Conservation (phyloP, 2,113 vertebrate genomes). For the Anguilla japonica region DNA sequence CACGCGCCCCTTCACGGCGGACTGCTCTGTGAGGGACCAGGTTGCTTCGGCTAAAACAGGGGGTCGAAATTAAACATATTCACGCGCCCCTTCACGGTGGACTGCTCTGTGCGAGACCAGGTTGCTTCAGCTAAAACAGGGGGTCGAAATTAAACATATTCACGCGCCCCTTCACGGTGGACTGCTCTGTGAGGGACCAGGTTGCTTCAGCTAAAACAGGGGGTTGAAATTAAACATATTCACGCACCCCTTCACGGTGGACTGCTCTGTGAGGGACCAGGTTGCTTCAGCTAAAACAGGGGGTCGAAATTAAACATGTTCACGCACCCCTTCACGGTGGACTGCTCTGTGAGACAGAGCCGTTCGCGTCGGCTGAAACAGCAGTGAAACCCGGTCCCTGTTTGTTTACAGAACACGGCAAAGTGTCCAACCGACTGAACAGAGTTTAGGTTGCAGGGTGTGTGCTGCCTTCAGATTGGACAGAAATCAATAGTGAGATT, state of each 20-base stretch:
- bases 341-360: not conserved
- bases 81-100: not conserved
- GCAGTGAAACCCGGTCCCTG: not conserved
- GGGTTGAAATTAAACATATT: too few relatives aligned
- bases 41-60: too few relatives aligned
- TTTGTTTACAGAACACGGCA: not conserved
- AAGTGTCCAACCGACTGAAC: not conserved
- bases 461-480: not conserved
- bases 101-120: too few relatives aligned
- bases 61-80: too few relatives aligned
- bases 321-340: not conserved
- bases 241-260: too few relatives aligned
- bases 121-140: not conserved
- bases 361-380: not conserved
- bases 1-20: too few relatives aligned
- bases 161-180: not conserved
- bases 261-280: too few relatives aligned
- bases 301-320: not conserved
- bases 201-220: not conserved
- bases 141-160: too few relatives aligned
- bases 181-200: too few relatives aligned
- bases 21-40: too few relatives aligned
- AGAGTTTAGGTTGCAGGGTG: not conserved
- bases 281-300: too few relatives aligned
- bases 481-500: not conserved